Percentiles rank a stretch among this genome's conserved stretches.
Evolutionary conservation across 2,797 vertebrate genomes (phyloP).

Genomic region (Xiphophorus birchmanni): DNA sequence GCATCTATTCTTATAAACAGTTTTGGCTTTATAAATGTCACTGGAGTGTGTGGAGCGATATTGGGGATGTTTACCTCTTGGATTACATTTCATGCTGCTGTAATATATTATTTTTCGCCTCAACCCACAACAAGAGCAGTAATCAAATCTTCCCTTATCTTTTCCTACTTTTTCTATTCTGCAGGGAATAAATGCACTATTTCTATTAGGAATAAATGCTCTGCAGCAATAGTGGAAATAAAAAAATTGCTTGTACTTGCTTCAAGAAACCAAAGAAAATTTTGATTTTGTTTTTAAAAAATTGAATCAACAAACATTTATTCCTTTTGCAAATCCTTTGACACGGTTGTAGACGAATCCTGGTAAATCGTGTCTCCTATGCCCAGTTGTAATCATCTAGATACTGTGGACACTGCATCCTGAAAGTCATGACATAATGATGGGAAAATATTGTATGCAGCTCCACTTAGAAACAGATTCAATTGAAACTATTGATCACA

Average conservation of each 20-base stretch:
- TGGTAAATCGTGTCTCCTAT: constrained; percentile 39
- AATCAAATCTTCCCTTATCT: constrained; percentile 69
- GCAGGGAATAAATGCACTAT: constrained; percentile 26
- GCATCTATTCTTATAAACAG: not conserved
- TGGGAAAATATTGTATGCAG: constrained; percentile 22
- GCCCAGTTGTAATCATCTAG: constrained; percentile 46
- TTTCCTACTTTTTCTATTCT: constrained; percentile 42
- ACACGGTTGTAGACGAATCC: constrained; percentile 28
- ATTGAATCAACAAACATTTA: not conserved
- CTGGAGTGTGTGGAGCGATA: constrained; percentile 26
- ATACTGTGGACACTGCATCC: constrained; percentile 53
- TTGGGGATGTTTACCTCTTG: constrained; percentile 27
- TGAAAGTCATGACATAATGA: constrained; percentile 52
- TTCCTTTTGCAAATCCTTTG: constrained; percentile 39
- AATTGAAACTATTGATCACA: constrained; percentile 17
- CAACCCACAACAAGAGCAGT: constrained; percentile 60
- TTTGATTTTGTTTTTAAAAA: constrained; percentile 55
- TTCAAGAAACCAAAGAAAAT: constrained; percentile 56
- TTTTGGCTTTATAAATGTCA: constrained; percentile 43
- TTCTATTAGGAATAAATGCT: constrained; percentile 31
- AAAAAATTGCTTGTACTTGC: constrained; percentile 61
- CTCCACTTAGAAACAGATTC: constrained; percentile 13
- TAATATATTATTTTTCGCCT: constrained; percentile 46
- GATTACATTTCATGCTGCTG: constrained; percentile 59
- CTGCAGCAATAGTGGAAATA: constrained; percentile 52